Conservation (phyloP, 2,888 invertebrate species). For the Sesia bembeciformis region DNA sequence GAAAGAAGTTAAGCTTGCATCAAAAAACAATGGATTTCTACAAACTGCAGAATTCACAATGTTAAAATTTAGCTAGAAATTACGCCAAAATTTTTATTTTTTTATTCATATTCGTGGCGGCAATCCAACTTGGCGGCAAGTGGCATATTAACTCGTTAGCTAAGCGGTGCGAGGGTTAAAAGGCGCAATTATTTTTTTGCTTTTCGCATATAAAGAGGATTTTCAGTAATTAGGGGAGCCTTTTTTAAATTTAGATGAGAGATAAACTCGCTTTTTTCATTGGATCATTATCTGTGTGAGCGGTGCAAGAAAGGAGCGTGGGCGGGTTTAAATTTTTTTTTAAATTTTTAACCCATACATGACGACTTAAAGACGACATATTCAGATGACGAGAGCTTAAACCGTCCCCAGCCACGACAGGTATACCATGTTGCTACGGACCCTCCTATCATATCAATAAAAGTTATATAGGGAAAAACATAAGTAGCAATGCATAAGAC, state of each 20-base stretch:
- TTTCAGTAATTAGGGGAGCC: conserved; percentile 17
- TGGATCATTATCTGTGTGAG: conserved; percentile 18
- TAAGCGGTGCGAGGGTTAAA: neutral
- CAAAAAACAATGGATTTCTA: no score
- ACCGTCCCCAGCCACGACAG: no score
- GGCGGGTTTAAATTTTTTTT: neutral
- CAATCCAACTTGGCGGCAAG: neutral
- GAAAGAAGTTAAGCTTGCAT: no score
- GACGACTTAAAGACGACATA: no score
- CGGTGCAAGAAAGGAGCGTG: neutral
- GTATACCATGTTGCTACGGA: no score
- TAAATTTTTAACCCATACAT: no score
- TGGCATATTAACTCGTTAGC: neutral
- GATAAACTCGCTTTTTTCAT: conserved; percentile 24
- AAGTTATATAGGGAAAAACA: no score
- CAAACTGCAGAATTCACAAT: no score
- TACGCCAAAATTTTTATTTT: neutral
- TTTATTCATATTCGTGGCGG: neutral
- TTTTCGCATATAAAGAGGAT: conserved; percentile 16
- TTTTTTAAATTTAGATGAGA: conserved; percentile 28
- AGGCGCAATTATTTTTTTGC: conserved; percentile 17
- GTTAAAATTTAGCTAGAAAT: no score
- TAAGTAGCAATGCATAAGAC: no score
- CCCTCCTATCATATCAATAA: no score
- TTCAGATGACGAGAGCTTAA: no score